These are phyloP conservation scores for Phasia obesa DNA, from an alignment of 2,888 invertebrate species.

Conservation along the genomic window DNA sequence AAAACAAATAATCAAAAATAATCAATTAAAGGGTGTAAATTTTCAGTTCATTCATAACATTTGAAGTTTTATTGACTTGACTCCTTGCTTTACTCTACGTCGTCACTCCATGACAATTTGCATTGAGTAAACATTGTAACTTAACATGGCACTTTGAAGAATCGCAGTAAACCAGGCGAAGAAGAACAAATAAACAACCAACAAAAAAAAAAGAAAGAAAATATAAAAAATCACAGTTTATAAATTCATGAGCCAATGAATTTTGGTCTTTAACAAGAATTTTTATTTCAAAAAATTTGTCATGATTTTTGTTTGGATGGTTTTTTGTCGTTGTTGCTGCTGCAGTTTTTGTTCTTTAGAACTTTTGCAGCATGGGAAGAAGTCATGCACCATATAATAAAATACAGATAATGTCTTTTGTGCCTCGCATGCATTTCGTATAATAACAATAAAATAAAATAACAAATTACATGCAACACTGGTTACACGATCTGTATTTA, in stretches of 20 bases:
- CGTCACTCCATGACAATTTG: constrained; percentile 33
- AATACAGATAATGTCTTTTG: constrained; percentile 65
- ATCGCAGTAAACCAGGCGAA: constrained; percentile 10
- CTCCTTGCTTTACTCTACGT: constrained; percentile 1
- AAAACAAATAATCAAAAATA: constrained; percentile 40
- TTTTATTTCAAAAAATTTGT: constrained; percentile 59
- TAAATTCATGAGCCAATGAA: constrained; percentile 59
- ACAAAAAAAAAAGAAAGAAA: not conserved
- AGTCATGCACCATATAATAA: constrained; percentile 68
- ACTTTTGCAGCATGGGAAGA: constrained; percentile 57
- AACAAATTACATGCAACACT: constrained; percentile 81
- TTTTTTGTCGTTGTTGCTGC: not conserved
- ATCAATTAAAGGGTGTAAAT: constrained; percentile 61
- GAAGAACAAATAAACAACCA: no score
- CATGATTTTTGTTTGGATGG: constrained; percentile 48
- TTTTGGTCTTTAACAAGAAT: constrained; percentile 59
- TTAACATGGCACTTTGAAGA: constrained; percentile 12
- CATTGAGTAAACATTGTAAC: constrained; percentile 39
- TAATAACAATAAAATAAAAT: constrained; percentile 80
- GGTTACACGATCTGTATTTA: constrained; percentile 73
- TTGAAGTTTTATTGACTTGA: constrained; percentile 57
- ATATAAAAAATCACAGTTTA: constrained; percentile 37
- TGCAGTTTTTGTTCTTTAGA: constrained; percentile 43
- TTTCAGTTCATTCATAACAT: constrained; percentile 61
- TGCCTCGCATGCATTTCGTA: constrained; percentile 72